These are phyloP conservation scores for Plagiodera versicolora DNA, from an alignment of 2,888 invertebrate species.

Conservation along the genomic window DNA sequence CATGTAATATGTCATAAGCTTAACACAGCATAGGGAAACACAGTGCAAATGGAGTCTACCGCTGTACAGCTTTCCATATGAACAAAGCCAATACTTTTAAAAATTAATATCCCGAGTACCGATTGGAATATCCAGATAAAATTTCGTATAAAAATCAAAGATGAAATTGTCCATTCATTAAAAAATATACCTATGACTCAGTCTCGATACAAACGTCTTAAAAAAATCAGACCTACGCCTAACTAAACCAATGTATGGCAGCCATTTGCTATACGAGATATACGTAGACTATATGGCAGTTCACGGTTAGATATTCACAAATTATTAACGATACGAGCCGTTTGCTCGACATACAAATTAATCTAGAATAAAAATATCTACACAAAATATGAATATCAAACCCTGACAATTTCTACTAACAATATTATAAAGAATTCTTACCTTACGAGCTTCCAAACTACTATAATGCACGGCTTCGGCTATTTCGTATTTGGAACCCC, in stretches of 20 bases:
- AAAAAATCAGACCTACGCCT: constrained; percentile 35
- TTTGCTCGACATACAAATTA: constrained; percentile 39
- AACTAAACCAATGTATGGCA: constrained; percentile 57
- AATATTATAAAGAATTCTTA: constrained; percentile 63
- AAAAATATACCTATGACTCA: constrained; percentile 39
- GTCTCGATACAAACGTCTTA: constrained; percentile 19
- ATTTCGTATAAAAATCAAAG: constrained; percentile 45
- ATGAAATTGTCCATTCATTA: constrained; percentile 40
- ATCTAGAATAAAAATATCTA: constrained; percentile 47
- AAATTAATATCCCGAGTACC: constrained; percentile 35
- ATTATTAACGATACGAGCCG: constrained; percentile 32
- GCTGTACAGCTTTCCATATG: constrained; percentile 53
- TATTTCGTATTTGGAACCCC: constrained; percentile 65
- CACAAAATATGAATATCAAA: constrained; percentile 50
- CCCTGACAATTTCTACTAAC: constrained; percentile 58
- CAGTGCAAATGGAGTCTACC: constrained; percentile 57
- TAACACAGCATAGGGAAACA: constrained; percentile 49
- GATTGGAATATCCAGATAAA: constrained; percentile 19
- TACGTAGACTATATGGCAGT: constrained; percentile 48
- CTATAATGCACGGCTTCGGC: constrained; percentile 61
- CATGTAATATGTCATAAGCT: constrained; percentile 46
- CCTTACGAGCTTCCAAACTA: constrained; percentile 61
- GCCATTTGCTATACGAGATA: constrained; percentile 58
- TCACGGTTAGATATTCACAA: constrained; percentile 32
- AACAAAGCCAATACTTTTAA: constrained; percentile 50